Evolutionary conservation across 2,888 invertebrate genomes (phyloP), one percentile per base, ranked within the genome.

Genomic region (Parapristionchus giblindavisi): DNA sequence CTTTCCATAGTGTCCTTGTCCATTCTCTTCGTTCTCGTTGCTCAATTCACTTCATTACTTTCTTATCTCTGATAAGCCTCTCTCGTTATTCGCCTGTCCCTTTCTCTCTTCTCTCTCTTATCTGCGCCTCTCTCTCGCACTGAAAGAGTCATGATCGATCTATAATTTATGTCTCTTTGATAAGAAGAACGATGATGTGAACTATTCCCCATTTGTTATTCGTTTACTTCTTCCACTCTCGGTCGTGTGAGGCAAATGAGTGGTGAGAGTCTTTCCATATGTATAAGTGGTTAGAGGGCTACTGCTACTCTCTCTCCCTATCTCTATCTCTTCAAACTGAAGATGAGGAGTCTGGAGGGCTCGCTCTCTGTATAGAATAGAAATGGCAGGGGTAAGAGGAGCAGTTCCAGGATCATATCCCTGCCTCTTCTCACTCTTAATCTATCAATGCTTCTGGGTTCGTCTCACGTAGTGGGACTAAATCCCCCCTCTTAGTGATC

Each of bases 191-290:
- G 63, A 65, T 27, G 34, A 36, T 43, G 63, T 8, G 56, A 27
- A 11, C 11, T 14, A 32, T 11, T 3, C 63, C 27, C 63, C 40
- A 65, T 43, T 65, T 65, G 63, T 65, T 65, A 65, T 65, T 65
- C 43, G 63, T 65, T 65, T 65, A 65, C 43, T 65, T 65, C 43
- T 40, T 65, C 43, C 43, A 65, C 43, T 14, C 63, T n/a, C n/a
- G n/a, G 27, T 61, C 34, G 36, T 36, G 58, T 32, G 56, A 36
- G 61, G 8, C 38, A 21, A 21, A 43, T 43, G 43, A 21, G 27
- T 40, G 61, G 63, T 8, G 43, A 17, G 11, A 43, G 43, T 17
- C 8, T 8, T 43, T 65, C 63, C 63, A 65, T 65, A 65, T 65
- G 63, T 29, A 43, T 43, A 17, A n/a, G 24, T n/a, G n/a, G n/a